Evolutionary conservation across 1,140 invertebrate species (phyloP), one percentile per base, ranked within the genome.

Genomic region (Diachasma alloeum): DNA sequence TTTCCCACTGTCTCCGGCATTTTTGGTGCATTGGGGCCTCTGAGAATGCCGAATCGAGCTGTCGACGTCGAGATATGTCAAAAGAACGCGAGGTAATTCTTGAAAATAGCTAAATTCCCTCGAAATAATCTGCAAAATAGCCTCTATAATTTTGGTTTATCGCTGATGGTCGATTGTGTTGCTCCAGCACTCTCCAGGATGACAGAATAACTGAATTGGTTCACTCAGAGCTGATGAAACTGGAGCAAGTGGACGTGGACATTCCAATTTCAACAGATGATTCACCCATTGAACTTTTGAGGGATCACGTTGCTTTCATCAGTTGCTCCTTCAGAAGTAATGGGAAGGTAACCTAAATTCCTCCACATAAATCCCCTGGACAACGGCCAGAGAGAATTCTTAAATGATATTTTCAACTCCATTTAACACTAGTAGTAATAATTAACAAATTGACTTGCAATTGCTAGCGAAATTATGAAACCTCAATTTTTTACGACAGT

Each of bases 281-380:
- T 77, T 82, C 81, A 31, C n/a, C 73, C 0, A 78, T 78, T 67
- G 59, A 77, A 19, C 19, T 31, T 42, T 59, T 87, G 63, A 83
- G 82, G 74, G 36, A 42, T 59, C 87, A 89, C 69, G 75, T 89
- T 26, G 74, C 83, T 36, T 86, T 83, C 11, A 78, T 89, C 24
- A 80, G 80, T 75, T 89, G 83, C 48, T 83, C 81, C 2, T 84
- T 63, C 4, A 63, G 74, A 69, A 80, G 74, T 56, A 68, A 80
- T 72, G 48, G 42, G 26, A 78, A 84, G 79, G 86, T 87, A 84
- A 78, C 37, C 4, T 15, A 46, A 68, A 68, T 70, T 31, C 24
- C 3, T 2, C 22, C 36, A 53, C 19, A 63, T 26, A 17, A 26
- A 56, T 42, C 10, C 9, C 36, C 36, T 37, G 36, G 36, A 37